phyloP scores from a whole-genome alignment of 92 coral and sea anemone species.

The Porites divaricata region DNA sequence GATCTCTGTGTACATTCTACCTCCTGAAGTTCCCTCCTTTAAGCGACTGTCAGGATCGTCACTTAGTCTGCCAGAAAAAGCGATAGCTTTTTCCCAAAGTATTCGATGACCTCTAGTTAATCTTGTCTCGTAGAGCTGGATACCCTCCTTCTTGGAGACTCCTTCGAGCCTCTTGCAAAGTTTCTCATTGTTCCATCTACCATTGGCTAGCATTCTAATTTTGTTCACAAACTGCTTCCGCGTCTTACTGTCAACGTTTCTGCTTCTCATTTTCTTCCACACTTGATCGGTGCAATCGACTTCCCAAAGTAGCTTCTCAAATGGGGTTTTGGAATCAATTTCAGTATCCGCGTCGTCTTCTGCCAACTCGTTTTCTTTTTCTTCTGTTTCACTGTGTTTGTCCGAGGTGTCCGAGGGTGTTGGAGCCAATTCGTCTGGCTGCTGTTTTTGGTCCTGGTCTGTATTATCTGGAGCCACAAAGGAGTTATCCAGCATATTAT shows the following conservation, averaged over 20 bases:
- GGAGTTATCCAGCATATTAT: neutral
- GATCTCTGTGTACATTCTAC: conserved; percentile 88
- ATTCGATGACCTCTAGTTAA: conserved; percentile 78
- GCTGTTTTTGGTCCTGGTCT: neutral
- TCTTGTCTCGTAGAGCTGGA: conserved; percentile 79
- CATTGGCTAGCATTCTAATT: conserved; percentile 88
- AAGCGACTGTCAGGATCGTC: conserved; percentile 70
- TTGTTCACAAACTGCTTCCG: conserved; percentile 66
- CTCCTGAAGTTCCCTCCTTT: conserved; percentile 24
- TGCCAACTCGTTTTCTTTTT: neutral
- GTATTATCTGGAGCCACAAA: neutral
- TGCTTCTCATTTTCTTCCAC: conserved; percentile 80
- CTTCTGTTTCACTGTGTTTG: conserved; percentile 6
- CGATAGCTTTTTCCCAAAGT: conserved; percentile 90
- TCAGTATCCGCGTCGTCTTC: conserved; percentile 37
- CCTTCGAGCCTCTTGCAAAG: conserved; percentile 86
- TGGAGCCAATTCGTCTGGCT: neutral
- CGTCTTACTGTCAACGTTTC: conserved; percentile 41
- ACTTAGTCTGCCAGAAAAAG: conserved; percentile 92
- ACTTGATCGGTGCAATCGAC: conserved; percentile 93
- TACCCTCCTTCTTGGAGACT: conserved; percentile 67
- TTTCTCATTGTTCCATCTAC: conserved; percentile 72
- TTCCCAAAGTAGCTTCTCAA: conserved; percentile 93
- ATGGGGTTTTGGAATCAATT: conserved; percentile 58
- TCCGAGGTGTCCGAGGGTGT: neutral